Conservation (phyloP, 2,888 invertebrate genomes). For the Sicus ferrugineus region DNA sequence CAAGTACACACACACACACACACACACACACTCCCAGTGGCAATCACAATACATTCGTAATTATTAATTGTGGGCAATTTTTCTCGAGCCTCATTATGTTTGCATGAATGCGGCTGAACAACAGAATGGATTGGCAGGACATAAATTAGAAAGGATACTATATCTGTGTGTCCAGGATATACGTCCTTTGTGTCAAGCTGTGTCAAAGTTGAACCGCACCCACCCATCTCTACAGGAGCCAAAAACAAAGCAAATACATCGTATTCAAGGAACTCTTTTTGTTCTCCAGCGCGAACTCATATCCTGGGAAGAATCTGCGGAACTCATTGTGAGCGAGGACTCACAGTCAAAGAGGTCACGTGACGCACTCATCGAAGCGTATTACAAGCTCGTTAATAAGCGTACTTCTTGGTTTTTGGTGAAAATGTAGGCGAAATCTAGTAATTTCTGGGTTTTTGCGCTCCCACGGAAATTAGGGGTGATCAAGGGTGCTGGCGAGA, state of each 20-base stretch:
- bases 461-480: constrained; percentile 1
- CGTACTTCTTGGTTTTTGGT: constrained; percentile 1
- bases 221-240: background rate
- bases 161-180: background rate
- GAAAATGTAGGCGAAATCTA: background rate
- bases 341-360: constrained; percentile 15
- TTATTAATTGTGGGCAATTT: constrained; percentile 50
- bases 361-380: constrained; percentile 7
- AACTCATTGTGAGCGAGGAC: constrained; percentile 3
- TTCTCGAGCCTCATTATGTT: constrained; percentile 46
- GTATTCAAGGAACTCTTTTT: constrained; percentile 8
- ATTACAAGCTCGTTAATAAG: constrained; percentile 25
- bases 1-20: background rate
- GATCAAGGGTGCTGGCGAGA: background rate
- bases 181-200: background rate
- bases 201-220: background rate
- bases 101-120: constrained; percentile 41
- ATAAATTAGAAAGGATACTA: constrained; percentile 41
- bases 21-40: background rate
- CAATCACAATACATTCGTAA: constrained; percentile 45
- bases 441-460: background rate
- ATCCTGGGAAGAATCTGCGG: constrained; percentile 11
- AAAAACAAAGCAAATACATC: constrained; percentile 3
- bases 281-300: background rate
- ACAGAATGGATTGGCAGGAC: constrained; percentile 43